Conservation (phyloP, 1,140 invertebrate species). For the Drosophila rufa region DNA sequence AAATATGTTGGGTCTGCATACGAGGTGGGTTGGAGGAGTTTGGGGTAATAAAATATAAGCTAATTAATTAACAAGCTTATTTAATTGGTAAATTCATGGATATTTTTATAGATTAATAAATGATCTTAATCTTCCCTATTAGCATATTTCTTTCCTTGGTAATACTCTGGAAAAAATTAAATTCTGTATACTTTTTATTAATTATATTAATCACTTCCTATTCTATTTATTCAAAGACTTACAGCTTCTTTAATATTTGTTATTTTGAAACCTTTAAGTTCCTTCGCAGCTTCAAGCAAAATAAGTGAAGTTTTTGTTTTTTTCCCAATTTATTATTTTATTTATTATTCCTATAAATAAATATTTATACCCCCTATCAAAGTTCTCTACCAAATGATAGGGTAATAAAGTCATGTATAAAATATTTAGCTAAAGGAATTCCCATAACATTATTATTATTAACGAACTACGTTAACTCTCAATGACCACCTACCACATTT, state of each 20-base stretch:
- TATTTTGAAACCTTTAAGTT: no score
- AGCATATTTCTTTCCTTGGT: no score
- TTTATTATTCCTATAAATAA: no score
- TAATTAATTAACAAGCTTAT: no score
- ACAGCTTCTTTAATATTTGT: no score
- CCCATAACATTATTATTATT: neutral
- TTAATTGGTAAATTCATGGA: neutral
- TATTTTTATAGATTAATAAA: no score
- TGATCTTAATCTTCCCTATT: no score
- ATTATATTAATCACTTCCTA: no score
- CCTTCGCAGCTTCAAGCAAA: neutral
- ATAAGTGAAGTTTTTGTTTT: neutral
- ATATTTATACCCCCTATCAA: neutral
- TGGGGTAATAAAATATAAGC: neutral
- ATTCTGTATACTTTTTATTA: no score
- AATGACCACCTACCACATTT: constrained; percentile 3
- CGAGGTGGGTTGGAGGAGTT: constrained; percentile 37
- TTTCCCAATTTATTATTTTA: no score
- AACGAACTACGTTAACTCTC: constrained; percentile 7
- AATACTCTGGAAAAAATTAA: no score
- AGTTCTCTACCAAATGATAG: neutral
- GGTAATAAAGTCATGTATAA: neutral
- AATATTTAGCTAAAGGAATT: neutral
- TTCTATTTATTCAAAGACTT: no score
- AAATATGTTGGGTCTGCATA: constrained; percentile 31